Conservation (phyloP, 2,888 invertebrate species). For the Chirona hameri region DNA sequence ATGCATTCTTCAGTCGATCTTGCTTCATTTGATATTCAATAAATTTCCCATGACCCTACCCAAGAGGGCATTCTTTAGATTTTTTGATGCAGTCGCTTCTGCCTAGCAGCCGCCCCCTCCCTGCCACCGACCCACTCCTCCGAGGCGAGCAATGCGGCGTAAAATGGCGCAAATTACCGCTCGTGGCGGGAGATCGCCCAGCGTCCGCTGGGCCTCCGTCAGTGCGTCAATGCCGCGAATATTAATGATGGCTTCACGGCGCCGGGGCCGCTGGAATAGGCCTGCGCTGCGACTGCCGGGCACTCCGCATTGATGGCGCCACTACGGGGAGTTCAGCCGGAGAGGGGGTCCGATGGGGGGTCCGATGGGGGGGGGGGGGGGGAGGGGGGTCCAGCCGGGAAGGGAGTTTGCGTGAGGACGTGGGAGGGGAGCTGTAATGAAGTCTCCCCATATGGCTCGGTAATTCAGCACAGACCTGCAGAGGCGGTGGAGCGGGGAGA, state of each 20-base stretch:
- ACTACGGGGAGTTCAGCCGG: background rate
- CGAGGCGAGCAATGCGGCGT: background rate
- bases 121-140: too few species aligned
- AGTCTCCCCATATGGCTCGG: background rate
- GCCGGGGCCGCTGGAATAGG: background rate
- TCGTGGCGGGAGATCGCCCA: background rate
- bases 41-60: too few species aligned
- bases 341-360: too few species aligned
- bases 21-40: background rate
- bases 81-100: too few species aligned
- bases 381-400: background rate
- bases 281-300: background rate
- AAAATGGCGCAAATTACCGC: constrained; percentile 24
- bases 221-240: constrained; percentile 4
- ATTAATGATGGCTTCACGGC: constrained; percentile 3
- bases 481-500: background rate
- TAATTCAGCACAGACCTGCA: background rate
- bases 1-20: background rate
- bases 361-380: background rate
- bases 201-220: background rate
- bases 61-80: too few species aligned
- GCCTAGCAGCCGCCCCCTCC: too few species aligned
- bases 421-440: background rate
- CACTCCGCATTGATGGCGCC: background rate
- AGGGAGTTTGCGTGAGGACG: background rate